Conservation (phyloP, 2,888 invertebrate species). For the Pristionchus arcanus region DNA sequence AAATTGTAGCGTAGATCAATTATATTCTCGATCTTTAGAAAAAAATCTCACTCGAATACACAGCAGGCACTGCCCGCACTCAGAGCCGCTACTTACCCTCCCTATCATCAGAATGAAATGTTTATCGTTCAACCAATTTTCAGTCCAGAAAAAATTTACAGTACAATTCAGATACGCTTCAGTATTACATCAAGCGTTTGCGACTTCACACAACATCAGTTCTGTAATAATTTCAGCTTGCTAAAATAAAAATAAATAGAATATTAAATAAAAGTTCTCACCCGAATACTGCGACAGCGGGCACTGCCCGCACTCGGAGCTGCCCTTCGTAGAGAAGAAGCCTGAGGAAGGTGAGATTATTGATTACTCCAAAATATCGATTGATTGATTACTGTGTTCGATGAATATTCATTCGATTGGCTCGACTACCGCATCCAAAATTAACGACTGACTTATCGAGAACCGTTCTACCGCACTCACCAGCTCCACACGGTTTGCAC, state of each 20-base stretch:
- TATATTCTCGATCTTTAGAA: neutral
- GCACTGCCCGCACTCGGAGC: constrained; percentile 81
- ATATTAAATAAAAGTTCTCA: constrained; percentile 37
- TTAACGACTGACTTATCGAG: too few species aligned
- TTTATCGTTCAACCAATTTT: too few species aligned
- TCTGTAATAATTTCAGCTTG: neutral
- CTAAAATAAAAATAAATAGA: neutral
- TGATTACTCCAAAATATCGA: neutral
- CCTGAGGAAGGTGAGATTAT: constrained; percentile 75
- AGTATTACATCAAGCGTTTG: neutral
- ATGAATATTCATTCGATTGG: neutral
- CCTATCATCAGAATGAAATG: too few species aligned
- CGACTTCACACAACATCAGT: neutral
- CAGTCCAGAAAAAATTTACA: neutral
- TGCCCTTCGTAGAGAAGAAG: constrained; percentile 81
- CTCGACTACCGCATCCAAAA: neutral
- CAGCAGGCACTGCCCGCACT: constrained; percentile 80
- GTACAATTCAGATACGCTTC: neutral
- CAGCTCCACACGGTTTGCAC: constrained; percentile 81
- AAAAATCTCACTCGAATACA: constrained; percentile 71
- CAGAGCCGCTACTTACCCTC: constrained; percentile 77
- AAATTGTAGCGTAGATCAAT: neutral
- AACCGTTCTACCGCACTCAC: constrained; percentile 24
- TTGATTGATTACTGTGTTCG: neutral
- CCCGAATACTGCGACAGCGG: constrained; percentile 75